These are phyloP conservation scores for Scolanthus callimorphus DNA, from an alignment of 92 coral and sea anemone species.

Conservation along the genomic window DNA sequence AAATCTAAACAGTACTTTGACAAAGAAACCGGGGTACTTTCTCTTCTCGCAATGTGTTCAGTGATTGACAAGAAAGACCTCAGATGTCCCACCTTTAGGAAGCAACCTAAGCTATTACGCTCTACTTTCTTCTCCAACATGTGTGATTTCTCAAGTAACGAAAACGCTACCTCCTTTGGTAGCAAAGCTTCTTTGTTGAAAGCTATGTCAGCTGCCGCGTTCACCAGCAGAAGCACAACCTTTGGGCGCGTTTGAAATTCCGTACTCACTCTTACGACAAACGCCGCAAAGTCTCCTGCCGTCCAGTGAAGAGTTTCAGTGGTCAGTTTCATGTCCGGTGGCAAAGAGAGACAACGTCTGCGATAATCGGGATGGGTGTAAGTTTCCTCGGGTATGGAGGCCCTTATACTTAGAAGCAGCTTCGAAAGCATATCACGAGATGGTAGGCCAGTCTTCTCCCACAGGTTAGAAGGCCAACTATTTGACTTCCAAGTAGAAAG, in stretches of 20 bases:
- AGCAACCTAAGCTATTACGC: no score
- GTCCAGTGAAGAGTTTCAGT: not conserved
- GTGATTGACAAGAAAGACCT: not conserved
- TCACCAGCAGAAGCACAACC: not conserved
- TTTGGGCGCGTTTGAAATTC: not conserved
- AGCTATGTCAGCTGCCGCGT: not conserved
- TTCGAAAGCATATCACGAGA: not conserved
- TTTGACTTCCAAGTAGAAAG: not conserved
- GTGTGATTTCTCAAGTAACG: not conserved
- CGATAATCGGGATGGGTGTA: not conserved
- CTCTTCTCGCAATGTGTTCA: conserved; percentile 10
- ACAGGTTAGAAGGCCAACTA: not conserved
- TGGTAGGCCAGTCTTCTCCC: not conserved
- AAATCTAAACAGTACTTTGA: conserved; percentile 4
- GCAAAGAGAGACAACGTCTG: not conserved
- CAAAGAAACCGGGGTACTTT: conserved; percentile 5
- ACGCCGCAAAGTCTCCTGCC: conserved; percentile 2
- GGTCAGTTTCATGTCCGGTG: not conserved
- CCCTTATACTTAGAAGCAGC: not conserved
- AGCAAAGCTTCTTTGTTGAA: not conserved
- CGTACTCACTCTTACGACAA: conserved; percentile 3
- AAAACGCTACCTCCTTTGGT: not conserved
- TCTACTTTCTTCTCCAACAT: not conserved
- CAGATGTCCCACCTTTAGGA: no score
- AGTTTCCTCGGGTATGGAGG: not conserved